Evolutionary conservation across 2,888 invertebrate species (phyloP).

Genomic region (Yponomeuta cagnagella): DNA sequence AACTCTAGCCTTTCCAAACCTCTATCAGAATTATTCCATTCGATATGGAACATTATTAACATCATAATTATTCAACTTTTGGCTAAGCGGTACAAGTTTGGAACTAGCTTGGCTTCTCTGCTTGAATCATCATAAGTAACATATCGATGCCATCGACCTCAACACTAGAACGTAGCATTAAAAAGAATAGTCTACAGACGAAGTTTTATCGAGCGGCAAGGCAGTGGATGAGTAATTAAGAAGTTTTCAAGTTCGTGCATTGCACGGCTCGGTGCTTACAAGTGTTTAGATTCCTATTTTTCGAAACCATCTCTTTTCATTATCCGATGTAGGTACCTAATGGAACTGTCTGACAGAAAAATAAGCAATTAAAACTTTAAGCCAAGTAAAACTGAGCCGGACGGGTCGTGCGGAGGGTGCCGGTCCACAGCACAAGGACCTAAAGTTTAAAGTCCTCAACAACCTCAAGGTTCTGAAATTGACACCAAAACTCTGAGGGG

Average conservation of each 20-base stretch:
- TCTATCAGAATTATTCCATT: too few relatives aligned
- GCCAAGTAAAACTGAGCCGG: not conserved
- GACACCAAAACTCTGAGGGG: too few relatives aligned
- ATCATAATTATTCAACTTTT: not conserved
- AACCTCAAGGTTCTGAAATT: too few relatives aligned
- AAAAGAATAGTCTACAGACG: slow-evolving; percentile 40
- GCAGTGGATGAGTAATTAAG: slow-evolving; percentile 52
- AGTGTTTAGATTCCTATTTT: slow-evolving; percentile 32
- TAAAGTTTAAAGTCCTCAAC: too few relatives aligned
- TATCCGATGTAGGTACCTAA: not conserved
- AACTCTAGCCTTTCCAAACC: too few relatives aligned
- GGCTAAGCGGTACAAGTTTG: not conserved
- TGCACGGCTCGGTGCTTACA: slow-evolving; percentile 49
- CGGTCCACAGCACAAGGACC: too few relatives aligned
- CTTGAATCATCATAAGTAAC: not conserved
- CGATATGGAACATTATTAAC: too few relatives aligned
- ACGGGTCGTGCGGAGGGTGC: too few relatives aligned
- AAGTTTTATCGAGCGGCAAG: slow-evolving; percentile 71
- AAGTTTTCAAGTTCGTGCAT: slow-evolving; percentile 47
- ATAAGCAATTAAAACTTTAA: not conserved
- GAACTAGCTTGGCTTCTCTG: not conserved
- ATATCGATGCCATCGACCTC: slow-evolving; percentile 47
- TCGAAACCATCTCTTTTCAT: slow-evolving; percentile 2
- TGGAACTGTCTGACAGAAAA: not conserved
- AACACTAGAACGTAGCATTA: slow-evolving; percentile 47